phyloP scores from a whole-genome alignment of 2,888 invertebrate species.

The Theretra japonica region DNA sequence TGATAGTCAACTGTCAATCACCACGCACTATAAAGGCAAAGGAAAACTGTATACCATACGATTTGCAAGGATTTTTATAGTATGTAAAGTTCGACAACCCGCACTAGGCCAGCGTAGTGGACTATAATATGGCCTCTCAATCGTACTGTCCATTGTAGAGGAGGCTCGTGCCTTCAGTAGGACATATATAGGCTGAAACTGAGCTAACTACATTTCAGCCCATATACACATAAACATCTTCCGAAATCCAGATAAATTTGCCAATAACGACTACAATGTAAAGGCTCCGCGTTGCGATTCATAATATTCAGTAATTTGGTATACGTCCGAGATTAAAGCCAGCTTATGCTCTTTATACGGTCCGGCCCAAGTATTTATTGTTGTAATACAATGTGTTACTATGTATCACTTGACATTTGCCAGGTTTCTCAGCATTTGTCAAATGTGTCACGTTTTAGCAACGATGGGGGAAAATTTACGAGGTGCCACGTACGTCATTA shows the following conservation, averaged over 20 bases:
- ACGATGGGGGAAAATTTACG: constrained; percentile 2
- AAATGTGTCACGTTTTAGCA: constrained; percentile 23
- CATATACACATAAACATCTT: background rate
- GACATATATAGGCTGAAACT: no score
- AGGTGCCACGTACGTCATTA: constrained; percentile 36
- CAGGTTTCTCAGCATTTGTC: constrained; percentile 1
- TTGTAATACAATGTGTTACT: constrained; percentile 16
- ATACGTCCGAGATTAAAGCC: background rate
- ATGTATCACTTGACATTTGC: constrained; percentile 5
- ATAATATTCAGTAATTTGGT: background rate
- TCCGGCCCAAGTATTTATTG: background rate
- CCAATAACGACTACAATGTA: background rate
- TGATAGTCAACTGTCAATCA: no score
- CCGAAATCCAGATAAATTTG: background rate
- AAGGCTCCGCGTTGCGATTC: background rate
- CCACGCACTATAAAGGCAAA: no score
- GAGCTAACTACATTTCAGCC: no score
- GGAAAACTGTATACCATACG: no score
- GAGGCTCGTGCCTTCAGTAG: no score
- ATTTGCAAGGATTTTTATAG: no score
- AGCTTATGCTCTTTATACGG: constrained; percentile 7
- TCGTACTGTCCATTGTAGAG: no score
- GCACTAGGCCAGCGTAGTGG: no score
- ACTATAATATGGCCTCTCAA: no score
- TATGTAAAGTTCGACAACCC: no score